Conservation (phyloP, 2,888 invertebrate genomes). For the Stegophylla sp. region DNA sequence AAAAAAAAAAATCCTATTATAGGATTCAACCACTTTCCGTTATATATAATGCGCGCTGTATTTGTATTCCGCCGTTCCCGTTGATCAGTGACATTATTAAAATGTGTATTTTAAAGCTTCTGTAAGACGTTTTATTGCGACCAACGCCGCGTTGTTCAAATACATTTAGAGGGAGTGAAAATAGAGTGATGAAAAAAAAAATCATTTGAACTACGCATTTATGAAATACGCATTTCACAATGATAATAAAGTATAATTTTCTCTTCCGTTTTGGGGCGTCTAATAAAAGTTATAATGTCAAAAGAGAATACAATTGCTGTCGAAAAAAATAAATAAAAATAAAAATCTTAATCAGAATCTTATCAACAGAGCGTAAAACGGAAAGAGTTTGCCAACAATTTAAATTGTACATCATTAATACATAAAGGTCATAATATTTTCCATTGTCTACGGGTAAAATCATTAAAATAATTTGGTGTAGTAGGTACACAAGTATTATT, state of each 20-base stretch:
- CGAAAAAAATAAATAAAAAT: not conserved
- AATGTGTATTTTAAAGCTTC: not conserved
- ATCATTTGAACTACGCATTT: conserved; percentile 13
- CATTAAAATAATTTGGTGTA: not conserved
- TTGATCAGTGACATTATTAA: not conserved
- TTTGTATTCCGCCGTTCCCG: not conserved
- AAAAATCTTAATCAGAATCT: not conserved
- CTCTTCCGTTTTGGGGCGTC: not conserved
- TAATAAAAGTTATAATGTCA: conserved; percentile 32
- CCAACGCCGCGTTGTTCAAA: conserved; percentile 2
- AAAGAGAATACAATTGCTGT: not conserved
- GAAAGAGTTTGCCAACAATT: not conserved
- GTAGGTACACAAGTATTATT: not conserved
- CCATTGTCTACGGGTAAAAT: not conserved
- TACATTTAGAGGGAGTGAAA: conserved; percentile 6
- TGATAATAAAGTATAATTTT: conserved; percentile 26
- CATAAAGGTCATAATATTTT: not conserved
- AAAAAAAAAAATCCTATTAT: not conserved
- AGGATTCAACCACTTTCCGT: not conserved
- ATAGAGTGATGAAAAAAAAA: conserved; percentile 16
- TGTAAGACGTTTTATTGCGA: conserved; percentile 5
- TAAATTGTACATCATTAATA: not conserved
- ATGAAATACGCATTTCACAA: conserved; percentile 8
- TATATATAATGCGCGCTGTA: not conserved
- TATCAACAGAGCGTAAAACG: not conserved